Evolutionary conservation across 35 echinoderm and acorn worm genomes (phyloP).

Genomic region (Ophiothrix spiculata): DNA sequence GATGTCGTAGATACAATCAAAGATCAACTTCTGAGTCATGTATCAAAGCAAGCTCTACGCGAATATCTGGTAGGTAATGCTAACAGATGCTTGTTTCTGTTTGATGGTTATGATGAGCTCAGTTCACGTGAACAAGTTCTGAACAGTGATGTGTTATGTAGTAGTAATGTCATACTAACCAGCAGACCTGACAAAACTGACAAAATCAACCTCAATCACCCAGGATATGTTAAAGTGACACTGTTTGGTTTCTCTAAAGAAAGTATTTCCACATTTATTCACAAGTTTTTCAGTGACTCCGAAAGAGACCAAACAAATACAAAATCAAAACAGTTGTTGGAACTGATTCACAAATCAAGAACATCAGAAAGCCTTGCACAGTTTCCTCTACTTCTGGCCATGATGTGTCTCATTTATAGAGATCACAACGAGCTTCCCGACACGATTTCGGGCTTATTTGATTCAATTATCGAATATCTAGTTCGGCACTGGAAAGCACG

Average conservation of each 20-base stretch:
- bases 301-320: neutral
- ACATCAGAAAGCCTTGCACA: neutral
- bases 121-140: neutral
- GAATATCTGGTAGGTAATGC: neutral
- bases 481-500: neutral
- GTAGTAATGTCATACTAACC: neutral
- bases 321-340: neutral
- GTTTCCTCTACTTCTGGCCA: neutral
- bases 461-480: neutral
- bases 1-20: neutral
- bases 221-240: neutral
- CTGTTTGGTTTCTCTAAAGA: neutral
- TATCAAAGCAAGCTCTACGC: neutral
- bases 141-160: neutral
- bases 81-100: neutral
- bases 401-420: neutral
- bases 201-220: neutral
- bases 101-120: neutral
- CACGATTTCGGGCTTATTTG: neutral
- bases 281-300: neutral
- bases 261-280: neutral
- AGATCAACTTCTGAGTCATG: neutral
- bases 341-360: neutral
- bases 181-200: neutral
- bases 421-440: neutral